Base-by-base conservation (phyloP, 1,140 invertebrate genomes). In the Drosophila pseudoananassae region DNA sequence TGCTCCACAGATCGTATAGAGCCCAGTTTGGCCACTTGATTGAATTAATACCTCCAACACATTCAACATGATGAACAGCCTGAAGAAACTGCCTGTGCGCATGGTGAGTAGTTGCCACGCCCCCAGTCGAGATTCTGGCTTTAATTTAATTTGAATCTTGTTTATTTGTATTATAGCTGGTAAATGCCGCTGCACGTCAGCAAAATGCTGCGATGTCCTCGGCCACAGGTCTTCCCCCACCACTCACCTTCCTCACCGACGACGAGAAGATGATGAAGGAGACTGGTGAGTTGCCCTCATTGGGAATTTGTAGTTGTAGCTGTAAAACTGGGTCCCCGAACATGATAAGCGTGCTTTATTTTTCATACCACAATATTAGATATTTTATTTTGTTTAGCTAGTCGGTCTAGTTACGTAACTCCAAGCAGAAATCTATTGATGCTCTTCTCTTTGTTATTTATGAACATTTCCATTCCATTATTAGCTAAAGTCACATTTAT, bases 191-290 rank as follows among this genome's bases (percentile, higher is more conserved):
- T 57, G 90, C 83, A 81, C 88, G 90, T 79, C 88, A 90, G 71
- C 90, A 91, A 81, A 79, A 54, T 74, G 75, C 78, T 27, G 61
- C 78, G 6, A 90, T 90, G 83, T 82, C 82, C 70, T 89, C 72
- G 17, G 69, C 74, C 43, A 40, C 73, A 12, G 82, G 82, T 17
- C 70, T 90, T 47, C 88, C 88, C 5, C 84, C 91, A 61, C 95
- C 95, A 36, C 82, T 96, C 51, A 95, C 95, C 14, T 90, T 94
- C 52, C 93, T 96, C 55, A 95, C 95, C n/a, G 95, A 96, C 51
- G 96, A 97, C 91, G 96, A 97, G 92, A 77, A 93, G 33, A 93
- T 95, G 82, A 96, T 97, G 95, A 96, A 94, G 92, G 95, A 96
- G 89, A 95, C 95, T 82, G 95, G 96, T 96, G 93, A 93, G 90